Conservation (phyloP, 1,140 invertebrate species). For the Cephus cinctus region DNA sequence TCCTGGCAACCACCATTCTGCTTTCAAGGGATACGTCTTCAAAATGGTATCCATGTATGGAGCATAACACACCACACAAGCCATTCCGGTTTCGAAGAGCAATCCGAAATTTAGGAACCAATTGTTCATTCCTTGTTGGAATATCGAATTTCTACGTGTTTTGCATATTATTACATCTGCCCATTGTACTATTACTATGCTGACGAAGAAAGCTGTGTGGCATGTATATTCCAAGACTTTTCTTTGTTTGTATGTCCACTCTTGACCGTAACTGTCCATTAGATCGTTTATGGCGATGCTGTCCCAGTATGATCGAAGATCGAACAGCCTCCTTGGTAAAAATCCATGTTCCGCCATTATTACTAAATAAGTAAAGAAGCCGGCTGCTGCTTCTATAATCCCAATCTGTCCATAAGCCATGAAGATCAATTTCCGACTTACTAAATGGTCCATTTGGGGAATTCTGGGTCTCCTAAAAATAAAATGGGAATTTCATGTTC, state of each 20-base stretch:
- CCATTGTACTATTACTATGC: conserved; percentile 78
- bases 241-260: conserved; percentile 72
- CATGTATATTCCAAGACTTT: conserved; percentile 74
- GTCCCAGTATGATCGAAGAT: conserved; percentile 78
- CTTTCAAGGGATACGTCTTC: conserved; percentile 55
- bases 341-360: conserved; percentile 87
- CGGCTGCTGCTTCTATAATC: conserved; percentile 82
- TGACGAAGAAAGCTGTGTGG: conserved; percentile 79
- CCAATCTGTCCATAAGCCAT: conserved; percentile 86
- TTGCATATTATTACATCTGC: conserved; percentile 82
- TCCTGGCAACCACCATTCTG: conserved; percentile 74
- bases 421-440: conserved; percentile 72
- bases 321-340: conserved; percentile 65
- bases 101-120: conserved; percentile 71
- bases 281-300: conserved; percentile 66
- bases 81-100: conserved; percentile 66
- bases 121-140: conserved; percentile 79
- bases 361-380: conserved; percentile 84
- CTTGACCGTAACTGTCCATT: conserved; percentile 77
- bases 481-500: not conserved
- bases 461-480: conserved; percentile 69
- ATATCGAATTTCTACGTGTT: conserved; percentile 72
- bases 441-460: conserved; percentile 74
- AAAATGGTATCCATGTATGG: conserved; percentile 68
- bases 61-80: conserved; percentile 67